Base-by-base conservation (phyloP, 2,888 invertebrate genomes). In the Micoletzkya japonica region DNA sequence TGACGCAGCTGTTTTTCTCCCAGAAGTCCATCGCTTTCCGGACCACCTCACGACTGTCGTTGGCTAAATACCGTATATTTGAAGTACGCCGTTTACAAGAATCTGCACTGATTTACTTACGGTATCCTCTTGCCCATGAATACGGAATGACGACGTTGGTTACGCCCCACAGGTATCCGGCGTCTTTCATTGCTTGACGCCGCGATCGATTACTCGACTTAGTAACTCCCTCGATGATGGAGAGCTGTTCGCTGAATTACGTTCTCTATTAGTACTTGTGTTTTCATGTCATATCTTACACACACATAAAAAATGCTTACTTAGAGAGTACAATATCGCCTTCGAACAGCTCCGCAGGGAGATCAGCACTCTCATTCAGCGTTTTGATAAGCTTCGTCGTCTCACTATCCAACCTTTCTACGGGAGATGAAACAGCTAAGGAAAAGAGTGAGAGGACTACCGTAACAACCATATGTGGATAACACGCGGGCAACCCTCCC, bases 111-210 rank as follows among this genome's bases (percentile, higher is more conserved):
- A n/a, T n/a, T n/a, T n/a, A 20, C n/a, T 60, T 37, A 60, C 60
- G n/a, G 36, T 60, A 60, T n/a, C 36, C 36, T 1, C 39, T 39
- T 14, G 60, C 37, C 28, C 39, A 60, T 10, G 49, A 63, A 28
- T 50, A 63, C 50, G 63, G 63, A 52, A 63, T 52, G 50, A 63
- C 63, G n/a, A 50, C 50, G n/a, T 63, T 63, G 52, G 20, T 32
- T 14, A 39, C 28, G n/a, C 63, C 63, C 63, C 63, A 63, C 0
- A 32, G 28, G n/a, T 63, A 63, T 34, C 63, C 50, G n/a, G 63
- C 50, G 24, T 52, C 63, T 10, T 50, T 63, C 32, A 50, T 28
- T 3, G 63, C 63, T 30, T 63, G 63, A 32, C 63, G 49, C 24
- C 63, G 63, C 30, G 63, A 32, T 30, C 50, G 30, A 10, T 52